A percentile compares a stretch with the other conserved stretches of the same genome.
phyloP scores from a whole-genome alignment of 2,797 vertebrate genomes.

The Halcyon smyrnensis region DNA sequence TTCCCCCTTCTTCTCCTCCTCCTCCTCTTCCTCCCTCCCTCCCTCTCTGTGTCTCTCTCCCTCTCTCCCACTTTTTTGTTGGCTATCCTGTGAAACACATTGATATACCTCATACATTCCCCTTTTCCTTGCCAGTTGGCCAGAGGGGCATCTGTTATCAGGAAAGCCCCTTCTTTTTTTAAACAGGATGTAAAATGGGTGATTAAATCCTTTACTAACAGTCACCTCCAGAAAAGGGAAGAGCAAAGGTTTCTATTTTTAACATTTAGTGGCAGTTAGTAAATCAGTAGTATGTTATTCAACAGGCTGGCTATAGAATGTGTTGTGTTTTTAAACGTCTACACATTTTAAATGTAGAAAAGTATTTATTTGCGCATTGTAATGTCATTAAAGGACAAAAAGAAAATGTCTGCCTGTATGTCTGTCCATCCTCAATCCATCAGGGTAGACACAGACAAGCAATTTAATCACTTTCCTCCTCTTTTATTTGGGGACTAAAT shows the following conservation, averaged over 20 bases:
- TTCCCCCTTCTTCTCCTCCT: not conserved
- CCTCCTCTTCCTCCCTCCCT: not conserved
- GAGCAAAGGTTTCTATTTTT: slow-evolving; percentile 23
- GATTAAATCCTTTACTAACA: slow-evolving; percentile 40
- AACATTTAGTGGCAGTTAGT: not conserved
- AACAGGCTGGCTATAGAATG: not conserved
- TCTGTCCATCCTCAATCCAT: not conserved
- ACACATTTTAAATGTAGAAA: not conserved
- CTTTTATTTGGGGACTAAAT: not conserved
- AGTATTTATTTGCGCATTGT: not conserved
- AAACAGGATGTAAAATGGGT: slow-evolving; percentile 54
- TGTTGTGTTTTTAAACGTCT: not conserved
- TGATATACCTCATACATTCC: slow-evolving; percentile 43
- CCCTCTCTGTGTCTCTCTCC: not conserved
- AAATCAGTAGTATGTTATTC: not conserved
- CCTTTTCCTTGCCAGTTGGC: slow-evolving; percentile 43
- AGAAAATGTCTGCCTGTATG: not conserved
- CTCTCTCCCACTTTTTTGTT: slow-evolving; percentile 25
- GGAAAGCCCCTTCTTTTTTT: slow-evolving; percentile 41
- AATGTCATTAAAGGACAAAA: not conserved
- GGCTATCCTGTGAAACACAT: slow-evolving; percentile 46
- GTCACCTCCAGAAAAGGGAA: not conserved
- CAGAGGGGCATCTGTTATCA: slow-evolving; percentile 65
- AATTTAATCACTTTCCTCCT: not conserved
- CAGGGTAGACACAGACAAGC: not conserved